Evolutionary conservation across 2,113 vertebrate species (phyloP).

Genomic region (Abramis brama): DNA sequence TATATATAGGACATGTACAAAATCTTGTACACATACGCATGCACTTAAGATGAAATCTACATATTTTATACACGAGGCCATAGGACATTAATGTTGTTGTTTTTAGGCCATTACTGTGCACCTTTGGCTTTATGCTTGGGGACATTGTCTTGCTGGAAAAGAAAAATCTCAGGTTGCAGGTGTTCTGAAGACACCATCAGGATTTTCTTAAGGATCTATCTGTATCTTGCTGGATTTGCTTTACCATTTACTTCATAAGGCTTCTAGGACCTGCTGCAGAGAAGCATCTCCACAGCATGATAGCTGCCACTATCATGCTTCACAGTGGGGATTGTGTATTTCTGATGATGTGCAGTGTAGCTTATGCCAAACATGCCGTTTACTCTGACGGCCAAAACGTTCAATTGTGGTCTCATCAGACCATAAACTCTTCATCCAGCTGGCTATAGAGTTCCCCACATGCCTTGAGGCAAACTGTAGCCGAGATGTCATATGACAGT

Average conservation of each 20-base stretch:
- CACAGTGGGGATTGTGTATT: conserved; percentile 26
- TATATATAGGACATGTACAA: neutral
- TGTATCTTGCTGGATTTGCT: conserved; percentile 18
- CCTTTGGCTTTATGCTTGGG: neutral
- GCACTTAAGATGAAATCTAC: neutral
- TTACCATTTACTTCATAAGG: neutral
- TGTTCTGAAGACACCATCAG: neutral
- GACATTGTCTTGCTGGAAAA: conserved; percentile 6
- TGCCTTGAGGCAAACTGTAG: conserved; percentile 19
- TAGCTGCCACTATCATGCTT: neutral
- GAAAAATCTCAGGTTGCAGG: neutral
- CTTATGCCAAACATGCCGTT: conserved; percentile 20
- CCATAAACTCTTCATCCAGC: conserved; percentile 26
- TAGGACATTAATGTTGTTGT: neutral
- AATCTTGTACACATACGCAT: neutral
- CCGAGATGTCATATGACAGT: conserved; percentile 61
- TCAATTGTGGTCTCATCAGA: conserved; percentile 16
- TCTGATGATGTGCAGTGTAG: conserved; percentile 16
- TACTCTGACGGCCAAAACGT: conserved; percentile 5
- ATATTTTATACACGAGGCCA: neutral
- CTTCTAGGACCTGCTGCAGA: neutral
- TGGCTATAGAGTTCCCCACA: conserved; percentile 24
- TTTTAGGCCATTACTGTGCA: neutral
- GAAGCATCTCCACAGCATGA: neutral
- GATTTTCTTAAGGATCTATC: conserved; percentile 8